phyloP scores from a whole-genome alignment of 2,113 vertebrate genomes.

The Lampris megalopsis region DNA sequence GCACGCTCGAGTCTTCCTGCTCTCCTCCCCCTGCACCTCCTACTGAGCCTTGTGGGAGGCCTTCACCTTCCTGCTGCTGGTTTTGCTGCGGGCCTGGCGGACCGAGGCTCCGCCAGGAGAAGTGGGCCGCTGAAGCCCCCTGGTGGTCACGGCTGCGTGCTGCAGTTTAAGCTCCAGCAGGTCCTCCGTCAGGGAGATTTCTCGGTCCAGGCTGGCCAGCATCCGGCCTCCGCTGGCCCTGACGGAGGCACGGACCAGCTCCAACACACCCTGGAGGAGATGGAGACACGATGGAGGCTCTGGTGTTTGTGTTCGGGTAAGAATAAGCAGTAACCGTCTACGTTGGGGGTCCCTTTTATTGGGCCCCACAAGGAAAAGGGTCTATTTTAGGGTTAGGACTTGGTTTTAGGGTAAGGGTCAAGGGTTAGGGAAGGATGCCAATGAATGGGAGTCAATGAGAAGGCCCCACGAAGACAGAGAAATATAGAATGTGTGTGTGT shows the following conservation, averaged over 20 bases:
- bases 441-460: too few species aligned
- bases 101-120: not conserved
- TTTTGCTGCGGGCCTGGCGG: not conserved
- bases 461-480: too few species aligned
- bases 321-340: too few species aligned
- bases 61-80: not conserved
- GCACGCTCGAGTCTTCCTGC: too few species aligned
- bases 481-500: not conserved
- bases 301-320: not conserved
- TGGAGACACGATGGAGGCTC: not conserved
- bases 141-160: conserved; percentile 2
- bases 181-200: conserved; percentile 46
- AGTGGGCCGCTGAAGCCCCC: conserved; percentile 25
- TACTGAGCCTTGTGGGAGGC: too few species aligned
- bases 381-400: too few species aligned
- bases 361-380: too few species aligned
- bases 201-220: conserved; percentile 41
- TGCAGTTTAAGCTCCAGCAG: conserved; percentile 60
- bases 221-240: conserved; percentile 37
- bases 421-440: too few species aligned
- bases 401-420: too few species aligned
- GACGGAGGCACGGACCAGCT: conserved; percentile 38
- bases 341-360: too few species aligned
- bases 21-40: too few species aligned
- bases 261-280: conserved; percentile 26